phyloP scores from a whole-genome alignment of 2,113 vertebrate species.

The Saguinus imperator region DNA sequence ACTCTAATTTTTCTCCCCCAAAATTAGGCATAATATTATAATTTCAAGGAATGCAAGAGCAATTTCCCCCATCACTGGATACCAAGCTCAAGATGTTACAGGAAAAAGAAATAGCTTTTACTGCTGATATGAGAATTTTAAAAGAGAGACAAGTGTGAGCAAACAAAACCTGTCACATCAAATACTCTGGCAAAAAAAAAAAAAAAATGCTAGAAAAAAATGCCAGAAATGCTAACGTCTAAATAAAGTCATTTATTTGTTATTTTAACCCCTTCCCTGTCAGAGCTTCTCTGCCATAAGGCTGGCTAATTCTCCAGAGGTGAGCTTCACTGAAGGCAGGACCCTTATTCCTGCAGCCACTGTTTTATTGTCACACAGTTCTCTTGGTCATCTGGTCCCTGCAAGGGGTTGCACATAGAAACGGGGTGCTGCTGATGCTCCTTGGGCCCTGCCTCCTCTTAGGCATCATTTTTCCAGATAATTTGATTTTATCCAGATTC shows the following conservation, averaged over 20 bases:
- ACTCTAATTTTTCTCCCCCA: constrained; percentile 20
- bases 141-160: constrained; percentile 82
- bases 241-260: constrained; percentile 76
- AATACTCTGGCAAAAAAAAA: constrained; percentile 65
- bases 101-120: constrained; percentile 79
- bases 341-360: accelerated
- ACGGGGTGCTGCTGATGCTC: accelerated
- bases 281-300: background rate
- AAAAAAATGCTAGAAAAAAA: constrained; percentile 72
- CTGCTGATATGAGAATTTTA: constrained; percentile 78
- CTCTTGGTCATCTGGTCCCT: accelerated
- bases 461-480: background rate
- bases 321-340: accelerated
- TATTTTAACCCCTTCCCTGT: constrained; percentile 73
- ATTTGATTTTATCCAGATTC: accelerated
- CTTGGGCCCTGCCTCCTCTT: background rate
- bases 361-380: accelerated
- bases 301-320: accelerated
- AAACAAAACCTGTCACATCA: constrained; percentile 84
- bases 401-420: background rate
- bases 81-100: constrained; percentile 79
- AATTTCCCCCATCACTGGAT: constrained; percentile 78
- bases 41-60: constrained; percentile 73
- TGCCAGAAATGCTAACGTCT: constrained; percentile 73
- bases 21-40: constrained; percentile 67